Evolutionary conservation across 2,113 vertebrate genomes (phyloP), one percentile per base, ranked within the genome.

Genomic region (Mirza zaza): DNA sequence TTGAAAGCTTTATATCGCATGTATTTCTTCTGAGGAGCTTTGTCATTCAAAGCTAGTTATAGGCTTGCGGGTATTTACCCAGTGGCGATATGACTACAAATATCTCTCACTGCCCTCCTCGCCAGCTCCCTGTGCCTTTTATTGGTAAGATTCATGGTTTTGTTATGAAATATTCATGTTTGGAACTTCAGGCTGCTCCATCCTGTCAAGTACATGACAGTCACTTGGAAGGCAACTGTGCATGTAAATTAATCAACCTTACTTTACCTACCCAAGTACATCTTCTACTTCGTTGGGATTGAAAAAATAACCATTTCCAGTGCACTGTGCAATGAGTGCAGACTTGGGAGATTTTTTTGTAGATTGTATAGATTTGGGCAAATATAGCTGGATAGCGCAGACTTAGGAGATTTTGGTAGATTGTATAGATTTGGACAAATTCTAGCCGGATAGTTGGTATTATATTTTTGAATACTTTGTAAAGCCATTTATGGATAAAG

Each of bases 121-220:
- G 0, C 32, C 45, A 82, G 42, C n/a, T 76, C 6, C 18, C 36
- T 13, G 0, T 32, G 17, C 65, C 21, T 23, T 94, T 98, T 97
- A 61, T 95, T 55, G 73, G 77, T 96, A 95, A 95, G 25, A 97
- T 86, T 21, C 83, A 95, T 59, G 3, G 27, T 76, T 97, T 97
- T 94, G 14, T 93, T 91, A 94, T 97, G 96, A 98, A 98, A 98
- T 97, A 98, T 97, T 98, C 0, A 96, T 98, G 96, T 96, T 90
- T 82, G 39, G 77, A 94, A 96, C 90, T 71, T 96, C 57, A 0
- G 18, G 61, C 76, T 98, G 83, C 68, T 98, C 13, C 89, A 12
- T 57, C n/a, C 57, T 96, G 84, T 98, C 97, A 97, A 87, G 75
- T 48, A 55, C n/a, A 63, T 97, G 96, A 96, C 95, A 97, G 87